Conservation (phyloP, 2,113 vertebrate species). For the Sander vitreus region DNA sequence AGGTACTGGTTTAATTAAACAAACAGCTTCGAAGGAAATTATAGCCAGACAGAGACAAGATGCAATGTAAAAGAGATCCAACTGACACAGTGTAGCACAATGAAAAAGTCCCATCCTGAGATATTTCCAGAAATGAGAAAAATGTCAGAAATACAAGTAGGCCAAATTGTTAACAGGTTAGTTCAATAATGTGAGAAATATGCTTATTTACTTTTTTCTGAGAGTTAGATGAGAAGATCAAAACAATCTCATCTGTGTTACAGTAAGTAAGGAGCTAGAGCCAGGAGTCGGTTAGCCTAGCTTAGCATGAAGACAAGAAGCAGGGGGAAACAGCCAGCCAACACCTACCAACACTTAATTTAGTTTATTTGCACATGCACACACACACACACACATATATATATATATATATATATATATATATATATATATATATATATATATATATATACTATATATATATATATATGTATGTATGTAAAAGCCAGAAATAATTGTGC, state of each 20-base stretch:
- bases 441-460: too few relatives aligned
- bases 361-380: too few relatives aligned
- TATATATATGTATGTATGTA: too few relatives aligned
- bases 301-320: not conserved
- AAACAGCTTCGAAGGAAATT: conserved; percentile 8
- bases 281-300: not conserved
- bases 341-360: too few relatives aligned
- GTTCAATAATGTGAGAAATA: not conserved
- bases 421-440: too few relatives aligned
- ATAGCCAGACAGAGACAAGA: not conserved
- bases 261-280: not conserved
- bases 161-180: not conserved
- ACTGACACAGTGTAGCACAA: not conserved
- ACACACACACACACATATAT: too few relatives aligned
- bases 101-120: not conserved
- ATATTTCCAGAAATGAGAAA: not conserved
- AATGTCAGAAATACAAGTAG: not conserved
- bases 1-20: not conserved
- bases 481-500: too few relatives aligned
- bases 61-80: not conserved
- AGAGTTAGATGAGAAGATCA: not conserved
- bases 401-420: too few relatives aligned
- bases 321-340: too few relatives aligned
- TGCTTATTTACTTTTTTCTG: not conserved
- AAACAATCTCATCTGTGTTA: too few relatives aligned